A percentile compares a stretch with the other conserved stretches of the same genome.
Evolutionary conservation across 2,888 invertebrate species (phyloP).

Genomic region (Pyrocoelia pectoralis): DNA sequence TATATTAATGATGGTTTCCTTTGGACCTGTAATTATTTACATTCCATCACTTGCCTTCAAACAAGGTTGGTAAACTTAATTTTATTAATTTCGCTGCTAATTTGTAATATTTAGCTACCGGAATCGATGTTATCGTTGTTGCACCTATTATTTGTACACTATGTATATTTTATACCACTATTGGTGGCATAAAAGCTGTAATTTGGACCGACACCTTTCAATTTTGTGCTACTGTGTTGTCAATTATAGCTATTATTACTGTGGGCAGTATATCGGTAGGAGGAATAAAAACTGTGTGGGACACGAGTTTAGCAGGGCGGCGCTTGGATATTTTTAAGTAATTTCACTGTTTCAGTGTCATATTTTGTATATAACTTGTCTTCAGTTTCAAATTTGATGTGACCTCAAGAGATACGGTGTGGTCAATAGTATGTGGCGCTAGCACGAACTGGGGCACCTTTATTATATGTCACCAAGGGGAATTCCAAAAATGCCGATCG

Average conservation of each 20-base stretch:
- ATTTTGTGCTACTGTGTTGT: background rate
- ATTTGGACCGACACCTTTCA: constrained; percentile 71
- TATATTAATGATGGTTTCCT: too few relatives aligned
- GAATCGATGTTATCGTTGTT: background rate
- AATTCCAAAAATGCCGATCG: background rate
- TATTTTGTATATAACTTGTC: too few relatives aligned
- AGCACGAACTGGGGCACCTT: background rate
- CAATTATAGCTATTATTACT: background rate
- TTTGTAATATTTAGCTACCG: too few relatives aligned
- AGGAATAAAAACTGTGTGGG: constrained; percentile 66
- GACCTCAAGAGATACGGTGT: background rate
- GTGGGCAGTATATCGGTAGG: constrained; percentile 50
- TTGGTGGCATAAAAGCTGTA: constrained; percentile 74
- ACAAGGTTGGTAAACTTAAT: too few relatives aligned
- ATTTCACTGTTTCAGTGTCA: constrained; percentile 30
- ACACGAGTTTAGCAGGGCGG: constrained; percentile 62
- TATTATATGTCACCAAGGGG: background rate
- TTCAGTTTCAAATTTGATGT: background rate
- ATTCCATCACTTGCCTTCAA: too few relatives aligned
- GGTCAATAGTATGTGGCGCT: background rate
- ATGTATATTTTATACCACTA: constrained; percentile 72
- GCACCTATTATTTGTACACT: constrained; percentile 62
- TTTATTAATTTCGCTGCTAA: too few relatives aligned
- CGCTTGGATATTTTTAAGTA: constrained; percentile 70
- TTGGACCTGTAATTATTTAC: too few relatives aligned